Base-by-base conservation (phyloP, 2,113 vertebrate genomes). In the Pachyramphus minor region DNA sequence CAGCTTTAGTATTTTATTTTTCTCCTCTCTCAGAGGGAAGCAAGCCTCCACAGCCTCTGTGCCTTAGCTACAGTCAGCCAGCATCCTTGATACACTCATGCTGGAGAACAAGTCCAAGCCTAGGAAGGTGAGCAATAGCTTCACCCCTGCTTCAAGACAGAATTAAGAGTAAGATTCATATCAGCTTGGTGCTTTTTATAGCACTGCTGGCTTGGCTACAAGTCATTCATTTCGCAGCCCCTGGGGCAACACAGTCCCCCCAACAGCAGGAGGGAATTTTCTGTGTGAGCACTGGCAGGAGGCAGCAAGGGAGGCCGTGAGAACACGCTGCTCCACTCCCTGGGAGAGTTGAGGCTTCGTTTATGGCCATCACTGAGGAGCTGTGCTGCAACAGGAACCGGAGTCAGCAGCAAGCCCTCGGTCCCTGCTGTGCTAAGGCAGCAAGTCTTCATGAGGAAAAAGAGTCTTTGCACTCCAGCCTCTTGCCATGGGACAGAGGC, bases 231-330 rank as follows among this genome's bases (percentile, higher is more conserved):
- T 78, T 2, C 16, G 37, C 33, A 72, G 67, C 52, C 88, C 42
- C 14, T 2, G 1, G 55, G 74, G 41, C 0, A 2, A 82, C 2
- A 1, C 4, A 0, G 37, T 30, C 9, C 14, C 80, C 49, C 27
- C 47, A 25, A 8, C 72, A 88, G 87, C 64, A 72, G 85, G 44
- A 86, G 76, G 72, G 63, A 58, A 41, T 56, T 72, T 60, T 82
- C 47, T 68, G 37, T 20, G 12, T 5, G 1, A 55, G 49, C 71
- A 5, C 6, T 7, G 66, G 55, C 77, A 37, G 86, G 35, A 90
- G 63, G 80, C 55, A 62, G 64, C 50, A 6, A 7, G 49, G 87
- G 56, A 75, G 74, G 71, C 93, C 58, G 63, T 93, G 96, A 89
- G 94, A 96, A 95, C 1, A 0, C 0, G 0, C 59, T 71, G 79